Evolutionary conservation across 37 sponge, comb jelly and placozoan species (phyloP), one percentile per base, ranked within the genome.

Genomic region (Eunapius fragilis): DNA sequence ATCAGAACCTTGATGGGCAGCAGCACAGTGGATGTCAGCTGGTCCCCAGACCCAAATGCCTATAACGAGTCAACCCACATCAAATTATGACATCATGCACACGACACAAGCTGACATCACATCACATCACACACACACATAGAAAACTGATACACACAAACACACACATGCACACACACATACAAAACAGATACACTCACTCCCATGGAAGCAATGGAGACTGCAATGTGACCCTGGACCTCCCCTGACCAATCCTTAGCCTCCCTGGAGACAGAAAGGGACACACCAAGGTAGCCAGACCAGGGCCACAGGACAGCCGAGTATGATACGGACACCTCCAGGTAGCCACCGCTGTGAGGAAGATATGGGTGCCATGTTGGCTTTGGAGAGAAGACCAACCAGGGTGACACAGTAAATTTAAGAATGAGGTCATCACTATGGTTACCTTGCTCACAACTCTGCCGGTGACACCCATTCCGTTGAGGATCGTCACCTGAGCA

Each of bases 401-500:
- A n/a, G n/a, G 47, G 47, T 11, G 7, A 45, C 7, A 9, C 47
- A 45, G 9, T 45, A 45, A 45, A 45, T 19, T 17, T 58, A 58
- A 4, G 14, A 58, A 19, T 75, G 58, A 17, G 7, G 6, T 10
- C 17, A 58, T 58, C 22, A 58, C 2, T 58, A 58, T 19, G 7
- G 87, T 77, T 35, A 96, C 95, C 88, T 85, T 89, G 72, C 30
- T 81, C 11, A 89, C 86, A 73, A 99, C 91, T 19, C 86, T 35
- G 0, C 99, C 99, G 31, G 87, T 92, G 14, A 96, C 98, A 28
- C 91, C 95, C 99, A 99, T 99, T 0, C 99, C 99, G 89, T 99
- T 99, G 67, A 99, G 91, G 30, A 99, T 83, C 7, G 99, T 99
- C 69, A 96, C 86, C 97, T 96, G 37, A 3, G 86, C 7, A 67